These are phyloP conservation scores for Phataginus tetradactyla DNA, from an alignment of 2,797 vertebrate species.

Conservation along the genomic window DNA sequence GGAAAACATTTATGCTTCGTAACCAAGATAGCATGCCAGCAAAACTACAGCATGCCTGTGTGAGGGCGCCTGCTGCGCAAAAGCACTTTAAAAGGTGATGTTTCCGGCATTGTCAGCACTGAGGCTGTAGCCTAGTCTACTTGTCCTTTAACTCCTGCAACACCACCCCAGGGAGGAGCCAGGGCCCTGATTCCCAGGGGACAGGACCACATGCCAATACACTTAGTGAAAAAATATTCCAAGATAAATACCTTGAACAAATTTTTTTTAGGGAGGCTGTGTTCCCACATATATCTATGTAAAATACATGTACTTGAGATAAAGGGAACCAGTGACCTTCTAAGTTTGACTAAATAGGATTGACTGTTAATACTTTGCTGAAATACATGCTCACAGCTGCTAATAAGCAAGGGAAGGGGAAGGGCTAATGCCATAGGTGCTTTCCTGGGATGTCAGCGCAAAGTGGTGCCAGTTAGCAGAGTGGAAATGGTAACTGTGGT, in stretches of 20 bases:
- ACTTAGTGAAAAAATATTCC: background rate
- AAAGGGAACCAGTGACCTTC: too few species aligned
- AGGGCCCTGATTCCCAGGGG: too few species aligned
- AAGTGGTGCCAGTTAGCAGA: background rate
- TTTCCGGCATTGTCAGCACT: too few species aligned
- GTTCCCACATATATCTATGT: too few species aligned
- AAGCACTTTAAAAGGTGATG: too few species aligned
- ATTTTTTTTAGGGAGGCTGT: background rate
- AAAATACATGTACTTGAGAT: too few species aligned
- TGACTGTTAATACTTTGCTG: conserved; percentile 39
- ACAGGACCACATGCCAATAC: background rate
- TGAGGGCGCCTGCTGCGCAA: too few species aligned
- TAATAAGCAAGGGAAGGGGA: background rate
- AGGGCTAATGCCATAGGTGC: background rate
- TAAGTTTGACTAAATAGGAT: background rate
- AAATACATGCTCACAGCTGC: conserved; percentile 23
- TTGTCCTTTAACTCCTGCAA: too few species aligned
- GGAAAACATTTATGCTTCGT: background rate
- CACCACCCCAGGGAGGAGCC: too few species aligned
- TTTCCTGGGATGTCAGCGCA: background rate
- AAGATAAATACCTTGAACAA: background rate
- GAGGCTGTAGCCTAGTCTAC: too few species aligned
- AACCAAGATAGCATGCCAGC: background rate
- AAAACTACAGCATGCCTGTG: too few species aligned
- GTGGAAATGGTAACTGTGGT: background rate